Base-by-base conservation (phyloP, 1,140 invertebrate species). In the Bombus impatiens region DNA sequence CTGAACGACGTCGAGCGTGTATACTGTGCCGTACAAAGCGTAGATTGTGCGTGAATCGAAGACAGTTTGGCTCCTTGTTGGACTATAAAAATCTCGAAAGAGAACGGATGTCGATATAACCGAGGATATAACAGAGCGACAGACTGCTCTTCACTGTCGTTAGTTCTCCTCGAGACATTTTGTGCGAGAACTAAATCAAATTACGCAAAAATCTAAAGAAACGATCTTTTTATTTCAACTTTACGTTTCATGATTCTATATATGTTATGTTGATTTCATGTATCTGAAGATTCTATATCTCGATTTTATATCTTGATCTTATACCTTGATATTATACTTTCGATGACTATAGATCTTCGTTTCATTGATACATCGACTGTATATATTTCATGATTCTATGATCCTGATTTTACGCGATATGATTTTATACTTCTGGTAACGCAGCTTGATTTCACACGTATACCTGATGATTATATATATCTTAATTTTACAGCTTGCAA, bases 1-100 rank as follows among this genome's bases (percentile, higher is more conserved):
- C 67, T 67, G 47, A 47, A 71, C 35, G 13, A 57, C 18, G 47
- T 53, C 47, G 59, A 22, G 76, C 44, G 57, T 85, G 70, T 67
- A 81, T 47, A 81, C 28, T 82, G 78, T 82, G 78, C 75, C 83
- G 78, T 86, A 82, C 84, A 65, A 82, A 86, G 78, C 84, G 57
- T 82, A 81, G 70, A 70, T 86, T 86, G 84, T 86, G 84, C 84
- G 84, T 86, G 62, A 86, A 82, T 86, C 44, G 44, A 76, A 82
- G 82, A 67, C 65, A n/a, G 65, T 81, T 82, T 28, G 70, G n/a
- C 37, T 65, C 22, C 47, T 68, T 59, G 44, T 57, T 37, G 8
- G 3, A 78, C 35, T 47, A 59, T 32, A 59, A 37, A 78, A 72
- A 40, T 74, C 71, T 75, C 59, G 35, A 57, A 53, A 22, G 28